Conservation (phyloP, 2,797 vertebrate species). For the Rhinatrema bivittatum region DNA sequence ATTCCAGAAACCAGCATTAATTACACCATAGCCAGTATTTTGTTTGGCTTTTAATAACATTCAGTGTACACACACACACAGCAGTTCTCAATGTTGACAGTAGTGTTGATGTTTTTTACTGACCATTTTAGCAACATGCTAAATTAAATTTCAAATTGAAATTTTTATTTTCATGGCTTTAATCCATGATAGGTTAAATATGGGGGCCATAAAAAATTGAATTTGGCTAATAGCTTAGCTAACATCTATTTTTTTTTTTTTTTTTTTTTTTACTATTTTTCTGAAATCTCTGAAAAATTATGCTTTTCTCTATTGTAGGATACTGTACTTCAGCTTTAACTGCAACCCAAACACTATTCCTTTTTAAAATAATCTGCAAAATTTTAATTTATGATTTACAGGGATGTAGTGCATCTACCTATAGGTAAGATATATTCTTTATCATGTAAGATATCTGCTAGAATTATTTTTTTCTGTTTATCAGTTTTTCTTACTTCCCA, state of each 20-base stretch:
- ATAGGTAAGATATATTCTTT: constrained; percentile 4
- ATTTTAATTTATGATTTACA: constrained; percentile 7
- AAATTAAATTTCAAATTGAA: constrained; percentile 76
- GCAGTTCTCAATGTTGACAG: constrained; percentile 48
- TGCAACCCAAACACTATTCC: constrained; percentile 19
- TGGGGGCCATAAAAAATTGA: constrained; percentile 42
- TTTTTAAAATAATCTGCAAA: constrained; percentile 11
- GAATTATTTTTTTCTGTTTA: constrained; percentile 5
- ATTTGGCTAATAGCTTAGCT: constrained; percentile 44
- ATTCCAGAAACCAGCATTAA: constrained; percentile 50
- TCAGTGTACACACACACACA: no score
- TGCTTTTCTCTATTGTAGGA: constrained; percentile 19
- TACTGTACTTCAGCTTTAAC: constrained; percentile 14
- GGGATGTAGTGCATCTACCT: no score
- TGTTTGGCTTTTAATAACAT: constrained; percentile 45
- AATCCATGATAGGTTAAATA: constrained; percentile 58
- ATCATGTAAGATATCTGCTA: constrained; percentile 5
- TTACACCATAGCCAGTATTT: constrained; percentile 44
- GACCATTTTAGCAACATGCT: constrained; percentile 56
- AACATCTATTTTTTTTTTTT: constrained; percentile 29
- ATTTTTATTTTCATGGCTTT: constrained; percentile 69
- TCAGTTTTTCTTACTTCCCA: not conserved
- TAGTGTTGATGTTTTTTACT: constrained; percentile 50
- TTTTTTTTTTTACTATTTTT: constrained; percentile 13
- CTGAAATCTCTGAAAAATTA: constrained; percentile 30